Evolutionary conservation across 2,888 invertebrate species (phyloP), one percentile per base, ranked within the genome.

Genomic region (Ochropleura leucogaster): DNA sequence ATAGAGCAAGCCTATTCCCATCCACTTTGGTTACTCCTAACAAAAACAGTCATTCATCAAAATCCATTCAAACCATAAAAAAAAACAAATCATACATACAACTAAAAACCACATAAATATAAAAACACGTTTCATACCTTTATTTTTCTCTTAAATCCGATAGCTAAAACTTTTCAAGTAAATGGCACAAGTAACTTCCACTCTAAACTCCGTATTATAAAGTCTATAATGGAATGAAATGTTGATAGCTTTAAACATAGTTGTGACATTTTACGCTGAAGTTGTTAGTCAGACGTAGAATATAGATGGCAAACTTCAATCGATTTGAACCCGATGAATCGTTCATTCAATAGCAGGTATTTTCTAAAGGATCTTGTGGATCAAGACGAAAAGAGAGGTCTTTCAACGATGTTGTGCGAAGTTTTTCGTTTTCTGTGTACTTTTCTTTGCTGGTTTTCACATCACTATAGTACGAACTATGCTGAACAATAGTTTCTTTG

Each of bases 261-360:
- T 80, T 74, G 64, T 66, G 46, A 66, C 55, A 42, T 59, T 62
- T 73, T 49, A n/a, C 51, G 20, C 7, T 4, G 18, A 81, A 84
- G 60, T 80, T 83, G 63, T 73, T 68, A 66, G 85, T 57, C 70
- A 49, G n/a, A 30, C 16, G n/a, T 53, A 70, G 42, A 59, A 72
- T 79, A 57, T 59, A 16, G 57, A 68, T 44, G 65, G 16, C 14
- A 60, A 83, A 77, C 68, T 79, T 74, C 60, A n/a, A 46, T 64
- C 72, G 53, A 49, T 76, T 79, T 77, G 59, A 81, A 74, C 57
- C 14, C 60, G 73, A 82, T 71, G 66, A 78, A 77, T 73, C 67
- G 75, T 75, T 75, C 71, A 62, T 68, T 72, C 74, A 75, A 70
- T 49, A 67, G 40, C 60, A 51, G 47, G 80, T 68, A 83, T 62